Evolutionary conservation across 35 echinoderm and acorn worm genomes (phyloP), one percentile per base, ranked within the genome.

Genomic region (Lytechinus pictus): DNA sequence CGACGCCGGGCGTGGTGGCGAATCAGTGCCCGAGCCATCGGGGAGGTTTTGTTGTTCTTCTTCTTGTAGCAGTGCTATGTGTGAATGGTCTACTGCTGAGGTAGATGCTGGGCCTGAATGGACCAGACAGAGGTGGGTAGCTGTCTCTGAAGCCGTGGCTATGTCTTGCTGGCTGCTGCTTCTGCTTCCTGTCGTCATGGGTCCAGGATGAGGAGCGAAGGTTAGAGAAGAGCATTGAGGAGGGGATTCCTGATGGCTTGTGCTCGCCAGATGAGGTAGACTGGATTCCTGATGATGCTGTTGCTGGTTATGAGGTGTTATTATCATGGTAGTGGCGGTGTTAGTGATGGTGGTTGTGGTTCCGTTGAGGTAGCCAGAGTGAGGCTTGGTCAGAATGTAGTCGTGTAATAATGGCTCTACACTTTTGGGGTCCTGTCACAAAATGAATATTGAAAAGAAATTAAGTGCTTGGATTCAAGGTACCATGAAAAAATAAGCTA

Each of bases 201-300:
- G 4, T 92, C 2, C 52, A 28, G 92, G 54, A 54, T 54, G 16
- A 54, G 16, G 9, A 13, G 52, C 19, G 13, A 52, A 16, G 88
- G 88, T 28, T 12, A 1, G 88, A 54, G 88, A 54, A 21, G 29
- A 52, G 88, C 53, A 93, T 55, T 54, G 92, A n/a, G 92, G 52
- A 93, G 92, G 92, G 27, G 88, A 90, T 90, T 90, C 88, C 88
- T 93, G 92, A 57, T 57, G 54, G 92, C 54, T 16, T 27, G 27
- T 57, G 52, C 54, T 79, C 19, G 66, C 53, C 53, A 28, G 92
- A 54, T 93, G 92, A 93, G 92, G 92, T 93, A 93, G 92, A 93
- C 29, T 57, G 55, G 92, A 93, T 9, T 93, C 92, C 92, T 90
- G 88, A 90, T 90, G 88, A 90, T 90, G 88, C 88, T 90, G 88